These are phyloP conservation scores for Furcifer pardalis DNA, from an alignment of 2,797 vertebrate species.

Conservation along the genomic window DNA sequence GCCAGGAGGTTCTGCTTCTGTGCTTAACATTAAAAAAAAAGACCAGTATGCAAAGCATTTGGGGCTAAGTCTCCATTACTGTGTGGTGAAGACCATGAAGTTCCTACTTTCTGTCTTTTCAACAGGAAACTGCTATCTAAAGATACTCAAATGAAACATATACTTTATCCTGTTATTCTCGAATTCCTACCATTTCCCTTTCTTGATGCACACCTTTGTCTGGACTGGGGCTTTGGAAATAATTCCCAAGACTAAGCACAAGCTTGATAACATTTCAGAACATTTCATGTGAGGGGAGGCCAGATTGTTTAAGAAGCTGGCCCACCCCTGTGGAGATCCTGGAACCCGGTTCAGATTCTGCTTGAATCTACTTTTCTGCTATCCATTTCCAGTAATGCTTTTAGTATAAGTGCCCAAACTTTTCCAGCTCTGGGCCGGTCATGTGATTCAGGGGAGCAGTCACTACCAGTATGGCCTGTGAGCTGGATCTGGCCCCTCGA, in stretches of 20 bases:
- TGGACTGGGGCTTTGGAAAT: neutral
- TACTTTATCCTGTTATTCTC: neutral
- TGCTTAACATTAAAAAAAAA: no score
- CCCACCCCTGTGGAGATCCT: neutral
- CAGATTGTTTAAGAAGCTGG: neutral
- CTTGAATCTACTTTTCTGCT: neutral
- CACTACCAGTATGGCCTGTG: no score
- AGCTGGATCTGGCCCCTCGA: no score
- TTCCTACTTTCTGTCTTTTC: neutral
- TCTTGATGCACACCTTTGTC: neutral
- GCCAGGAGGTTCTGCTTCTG: neutral
- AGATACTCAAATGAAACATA: neutral
- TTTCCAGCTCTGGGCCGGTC: no score
- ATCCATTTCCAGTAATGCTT: neutral
- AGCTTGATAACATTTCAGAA: neutral
- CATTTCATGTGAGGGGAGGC: neutral
- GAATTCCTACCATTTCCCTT: neutral
- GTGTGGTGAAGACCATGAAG: neutral
- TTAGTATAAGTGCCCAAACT: no score
- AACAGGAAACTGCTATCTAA: constrained; percentile 24
- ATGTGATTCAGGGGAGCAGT: no score
- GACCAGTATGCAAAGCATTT: neutral
- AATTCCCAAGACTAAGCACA: neutral
- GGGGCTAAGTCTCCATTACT: neutral
- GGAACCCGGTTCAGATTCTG: neutral